Evolutionary conservation across 2,888 invertebrate genomes (phyloP).

Genomic region (Resseliella maxima): DNA sequence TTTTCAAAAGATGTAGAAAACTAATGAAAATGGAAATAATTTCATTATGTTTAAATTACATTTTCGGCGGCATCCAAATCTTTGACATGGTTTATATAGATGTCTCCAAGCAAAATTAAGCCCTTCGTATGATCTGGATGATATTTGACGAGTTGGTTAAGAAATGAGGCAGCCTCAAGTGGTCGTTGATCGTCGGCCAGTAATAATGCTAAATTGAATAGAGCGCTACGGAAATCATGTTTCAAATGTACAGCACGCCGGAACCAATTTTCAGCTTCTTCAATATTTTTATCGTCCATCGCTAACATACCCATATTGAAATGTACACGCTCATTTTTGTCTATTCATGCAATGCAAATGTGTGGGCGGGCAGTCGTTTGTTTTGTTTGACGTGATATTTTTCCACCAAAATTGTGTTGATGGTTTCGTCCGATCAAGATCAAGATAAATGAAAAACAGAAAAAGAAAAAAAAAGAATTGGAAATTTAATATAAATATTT

Average conservation of each 20-base stretch:
- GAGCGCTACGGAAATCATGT: conserved; percentile 89
- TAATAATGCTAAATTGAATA: conserved; percentile 92
- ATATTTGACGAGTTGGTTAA: conserved; percentile 89
- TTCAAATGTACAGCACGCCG: conserved; percentile 88
- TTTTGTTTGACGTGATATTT: too few relatives aligned
- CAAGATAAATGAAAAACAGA: not conserved
- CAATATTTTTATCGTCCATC: conserved; percentile 92
- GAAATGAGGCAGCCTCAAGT: conserved; percentile 89
- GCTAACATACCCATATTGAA: conserved; percentile 97
- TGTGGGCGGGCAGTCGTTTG: not conserved
- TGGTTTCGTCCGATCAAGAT: too few relatives aligned
- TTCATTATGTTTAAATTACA: conserved; percentile 70
- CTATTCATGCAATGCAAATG: conserved; percentile 64
- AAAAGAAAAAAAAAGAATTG: not conserved
- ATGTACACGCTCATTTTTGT: conserved; percentile 89
- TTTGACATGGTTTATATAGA: conserved; percentile 95
- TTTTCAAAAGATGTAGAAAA: not conserved
- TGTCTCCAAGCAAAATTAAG: conserved; percentile 91
- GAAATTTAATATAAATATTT: conserved; percentile 23
- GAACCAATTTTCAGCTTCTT: conserved; percentile 91
- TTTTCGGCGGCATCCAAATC: conserved; percentile 94
- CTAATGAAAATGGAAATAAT: not conserved
- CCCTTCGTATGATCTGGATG: conserved; percentile 96
- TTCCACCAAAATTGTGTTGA: too few relatives aligned
- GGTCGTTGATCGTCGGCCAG: conserved; percentile 89